phyloP scores from a whole-genome alignment of 1,140 invertebrate genomes.

The Latrodectus geometricus region DNA sequence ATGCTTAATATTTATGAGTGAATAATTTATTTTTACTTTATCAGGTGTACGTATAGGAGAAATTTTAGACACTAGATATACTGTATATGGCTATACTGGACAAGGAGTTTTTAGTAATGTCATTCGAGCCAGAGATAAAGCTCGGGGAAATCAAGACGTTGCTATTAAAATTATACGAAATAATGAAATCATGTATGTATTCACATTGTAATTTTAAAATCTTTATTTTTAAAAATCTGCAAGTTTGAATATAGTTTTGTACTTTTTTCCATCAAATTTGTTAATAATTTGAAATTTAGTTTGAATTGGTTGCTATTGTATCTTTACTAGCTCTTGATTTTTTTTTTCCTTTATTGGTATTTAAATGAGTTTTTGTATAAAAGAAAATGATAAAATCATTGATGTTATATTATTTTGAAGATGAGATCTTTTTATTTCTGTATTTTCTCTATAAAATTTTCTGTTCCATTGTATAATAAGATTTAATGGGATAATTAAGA shows the following conservation, averaged over 20 bases:
- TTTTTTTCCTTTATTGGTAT: too few species aligned
- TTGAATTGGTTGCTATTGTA: too few species aligned
- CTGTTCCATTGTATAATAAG: too few species aligned
- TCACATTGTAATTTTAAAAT: neutral
- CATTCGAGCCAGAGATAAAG: conserved; percentile 90
- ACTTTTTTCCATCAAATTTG: neutral
- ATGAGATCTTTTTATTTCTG: too few species aligned
- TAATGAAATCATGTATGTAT: conserved; percentile 98
- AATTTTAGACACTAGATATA: conserved; percentile 89
- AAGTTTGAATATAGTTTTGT: neutral
- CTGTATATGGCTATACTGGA: conserved; percentile 97
- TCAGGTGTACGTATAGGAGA: conserved; percentile 92
- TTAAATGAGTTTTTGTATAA: too few species aligned
- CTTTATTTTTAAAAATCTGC: conserved; percentile 17
- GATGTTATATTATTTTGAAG: too few species aligned
- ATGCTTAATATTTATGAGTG: neutral
- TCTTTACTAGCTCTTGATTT: too few species aligned
- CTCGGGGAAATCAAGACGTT: conserved; percentile 87
- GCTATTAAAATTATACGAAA: conserved; percentile 99
- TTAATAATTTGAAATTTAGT: too few species aligned
- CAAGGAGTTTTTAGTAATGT: conserved; percentile 99
- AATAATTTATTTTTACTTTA: neutral
- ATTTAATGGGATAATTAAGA: too few species aligned
- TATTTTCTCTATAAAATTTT: too few species aligned
- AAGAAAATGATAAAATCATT: too few species aligned